These are phyloP conservation scores for Metridium senile DNA, from an alignment of 92 coral and sea anemone genomes.

Conservation along the genomic window DNA sequence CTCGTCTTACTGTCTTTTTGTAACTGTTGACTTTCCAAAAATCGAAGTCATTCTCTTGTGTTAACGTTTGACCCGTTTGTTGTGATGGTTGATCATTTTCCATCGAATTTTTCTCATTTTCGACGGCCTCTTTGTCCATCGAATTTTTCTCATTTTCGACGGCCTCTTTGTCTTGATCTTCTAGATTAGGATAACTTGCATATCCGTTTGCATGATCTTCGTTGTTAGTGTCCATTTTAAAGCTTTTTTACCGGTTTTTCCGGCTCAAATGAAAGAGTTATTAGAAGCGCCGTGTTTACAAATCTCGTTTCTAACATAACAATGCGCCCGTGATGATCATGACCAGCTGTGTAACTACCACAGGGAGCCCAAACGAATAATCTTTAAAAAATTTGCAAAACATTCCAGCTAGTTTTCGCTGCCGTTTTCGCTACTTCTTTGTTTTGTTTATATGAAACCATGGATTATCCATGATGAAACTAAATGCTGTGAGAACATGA, in stretches of 20 bases:
- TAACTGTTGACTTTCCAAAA: conserved; percentile 87
- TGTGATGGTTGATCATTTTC: neutral
- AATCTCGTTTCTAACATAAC: neutral
- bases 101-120: neutral
- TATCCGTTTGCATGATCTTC: conserved; percentile 6
- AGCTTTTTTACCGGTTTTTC: neutral
- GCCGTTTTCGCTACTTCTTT: neutral
- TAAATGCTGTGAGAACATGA: neutral
- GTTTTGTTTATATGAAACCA: too few species aligned
- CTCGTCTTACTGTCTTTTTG: conserved; percentile 78
- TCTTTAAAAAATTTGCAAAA: neutral
- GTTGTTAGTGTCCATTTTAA: neutral
- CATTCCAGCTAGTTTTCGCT: neutral
- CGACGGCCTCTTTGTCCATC: neutral
- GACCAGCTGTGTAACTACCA: neutral
- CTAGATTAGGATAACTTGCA: conserved; percentile 1
- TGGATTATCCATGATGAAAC: too few species aligned
- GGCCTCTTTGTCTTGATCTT: neutral
- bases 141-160: neutral
- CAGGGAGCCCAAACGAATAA: conserved; percentile 14
- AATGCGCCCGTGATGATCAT: neutral
- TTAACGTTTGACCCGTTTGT: neutral
- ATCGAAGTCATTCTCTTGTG: conserved; percentile 44
- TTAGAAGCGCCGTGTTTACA: neutral
- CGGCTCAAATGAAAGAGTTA: neutral